Percentiles rank a stretch among this genome's conserved stretches.
These are phyloP conservation scores for Neodon shergylaensis DNA, from an alignment of 2,113 vertebrate species.

Conservation along the genomic window DNA sequence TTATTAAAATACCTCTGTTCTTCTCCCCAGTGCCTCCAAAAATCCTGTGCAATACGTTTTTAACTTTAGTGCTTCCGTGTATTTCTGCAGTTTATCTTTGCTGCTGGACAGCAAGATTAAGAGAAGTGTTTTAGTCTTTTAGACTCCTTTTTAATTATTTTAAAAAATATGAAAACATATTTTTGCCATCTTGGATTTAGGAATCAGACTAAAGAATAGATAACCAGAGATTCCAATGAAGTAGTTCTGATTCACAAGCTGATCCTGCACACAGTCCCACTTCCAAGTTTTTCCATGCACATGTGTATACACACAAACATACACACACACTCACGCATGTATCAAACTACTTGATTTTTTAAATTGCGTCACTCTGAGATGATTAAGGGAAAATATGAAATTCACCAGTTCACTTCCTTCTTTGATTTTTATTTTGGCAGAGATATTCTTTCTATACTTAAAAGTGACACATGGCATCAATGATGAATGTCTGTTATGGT, in stretches of 20 bases:
- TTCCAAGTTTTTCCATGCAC: not conserved
- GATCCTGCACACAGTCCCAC: not conserved
- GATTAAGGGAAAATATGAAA: not conserved
- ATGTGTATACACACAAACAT: not conserved
- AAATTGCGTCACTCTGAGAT: not conserved
- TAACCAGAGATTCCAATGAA: not conserved
- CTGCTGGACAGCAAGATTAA: not conserved
- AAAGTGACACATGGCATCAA: not conserved
- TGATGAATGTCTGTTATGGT: not conserved
- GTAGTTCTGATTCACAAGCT: not conserved
- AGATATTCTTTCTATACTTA: not conserved
- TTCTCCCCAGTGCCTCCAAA: not conserved
- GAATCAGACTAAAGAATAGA: not conserved
- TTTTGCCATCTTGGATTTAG: not conserved
- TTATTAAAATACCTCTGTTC: not conserved
- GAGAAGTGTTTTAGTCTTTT: not conserved
- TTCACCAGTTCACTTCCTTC: not conserved
- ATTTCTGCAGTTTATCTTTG: not conserved
- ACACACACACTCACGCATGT: not conserved
- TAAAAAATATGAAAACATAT: not conserved
- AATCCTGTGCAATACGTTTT: not conserved
- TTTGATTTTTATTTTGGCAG: not conserved
- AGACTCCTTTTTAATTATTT: not conserved
- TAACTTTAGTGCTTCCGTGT: not conserved
- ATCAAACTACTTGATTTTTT: not conserved